Evolutionary conservation across 35 echinoderm and acorn worm species (phyloP), one percentile per base, ranked within the genome.

Genomic region (Heliocidaris erythrogramma): DNA sequence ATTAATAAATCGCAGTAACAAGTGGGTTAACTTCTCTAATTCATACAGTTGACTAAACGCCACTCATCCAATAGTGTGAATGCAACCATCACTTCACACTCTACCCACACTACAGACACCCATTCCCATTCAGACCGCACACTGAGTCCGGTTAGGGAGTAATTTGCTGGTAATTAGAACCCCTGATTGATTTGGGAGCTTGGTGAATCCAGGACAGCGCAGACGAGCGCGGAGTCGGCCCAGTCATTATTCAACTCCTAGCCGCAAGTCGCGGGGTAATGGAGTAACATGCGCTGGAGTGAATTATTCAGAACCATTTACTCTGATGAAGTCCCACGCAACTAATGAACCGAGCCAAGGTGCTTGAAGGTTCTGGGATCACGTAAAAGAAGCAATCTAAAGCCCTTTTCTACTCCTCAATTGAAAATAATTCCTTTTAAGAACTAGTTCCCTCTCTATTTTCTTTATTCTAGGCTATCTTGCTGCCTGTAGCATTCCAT

Each of bases 151-250:
- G 31, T 48, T 48, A 89, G 87, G 47, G 31, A 48, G 31, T 89
- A 89, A 89, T 89, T 89, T 48, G 31, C 30, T 48, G 87, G 87
- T 89, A 89, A 89, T 89, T 89, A 89, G 7, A 32, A 89, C 12
- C 87, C 65, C 18, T 89, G 87, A 89, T 89, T 89, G 87, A 89
- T 89, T 89, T 89, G 87, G 87, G 87, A 89, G 87, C 42, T 89
- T 89, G 87, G 31, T 32, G 87, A 89, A 18, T 48, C 87, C 87
- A 32, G 31, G 31, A 48, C 87, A 78, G 31, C 30, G 42, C 31
- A 30, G 32, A 89, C 31, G 47, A 48, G 87, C 35, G 32, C 31
- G 47, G 87, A 78, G 65, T 78, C 65, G 27, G 8, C 7, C 65
- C 32, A 16, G 30, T 32, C 47, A 48, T 89, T 89, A 32, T 48